Evolutionary conservation across 2,797 vertebrate genomes (phyloP), one percentile per base, ranked within the genome.

Genomic region (Steatocranus sp.): DNA sequence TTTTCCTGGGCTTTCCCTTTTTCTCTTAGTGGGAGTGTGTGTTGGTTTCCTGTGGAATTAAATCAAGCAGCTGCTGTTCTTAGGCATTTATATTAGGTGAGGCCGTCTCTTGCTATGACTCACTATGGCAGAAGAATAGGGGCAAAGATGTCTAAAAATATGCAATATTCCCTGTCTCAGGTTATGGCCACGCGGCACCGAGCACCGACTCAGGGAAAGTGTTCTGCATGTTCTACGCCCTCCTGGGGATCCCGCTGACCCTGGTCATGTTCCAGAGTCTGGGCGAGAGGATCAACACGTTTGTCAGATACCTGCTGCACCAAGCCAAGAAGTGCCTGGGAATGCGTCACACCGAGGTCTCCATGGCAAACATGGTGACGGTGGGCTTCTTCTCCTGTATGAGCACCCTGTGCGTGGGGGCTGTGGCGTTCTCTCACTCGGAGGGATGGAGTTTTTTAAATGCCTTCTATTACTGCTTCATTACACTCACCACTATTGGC

Each of bases 211-310:
- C 97, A 54, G 98, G 98, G 85, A 99, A 99, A 88, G 97, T 99
- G 53, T 99, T 99, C 96, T 99, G 98, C 93, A 99, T 99, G 98
- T 97, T 98, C 94, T 99, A 99, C 36, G 98, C 98, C 3, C 96
- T 99, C 70, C 95, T 99, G 93, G 98, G 98, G 85, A 99, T 99
- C 94, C 98, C 98, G 0, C 97, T 99, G 82, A 99, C 98, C 3
- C 94, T 99, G 79, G 98, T 99, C 93, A 99, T 99, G 98, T 99
- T 99, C 95, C 98, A 99, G 96, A 99, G 98, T 93, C 92, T 99
- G 89, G 98, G 98, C 0, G 98, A 99, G 91, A 96, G 98, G 89
- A 99, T 99, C 95, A 99, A 99, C 95, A 99, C 98, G 17, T 94
- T 98, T 1, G 98, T 99, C 91, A 96, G 95, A 77, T 97, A 97